Conservation (phyloP, 2,113 vertebrate genomes). For the Erinaceus europaeus region DNA sequence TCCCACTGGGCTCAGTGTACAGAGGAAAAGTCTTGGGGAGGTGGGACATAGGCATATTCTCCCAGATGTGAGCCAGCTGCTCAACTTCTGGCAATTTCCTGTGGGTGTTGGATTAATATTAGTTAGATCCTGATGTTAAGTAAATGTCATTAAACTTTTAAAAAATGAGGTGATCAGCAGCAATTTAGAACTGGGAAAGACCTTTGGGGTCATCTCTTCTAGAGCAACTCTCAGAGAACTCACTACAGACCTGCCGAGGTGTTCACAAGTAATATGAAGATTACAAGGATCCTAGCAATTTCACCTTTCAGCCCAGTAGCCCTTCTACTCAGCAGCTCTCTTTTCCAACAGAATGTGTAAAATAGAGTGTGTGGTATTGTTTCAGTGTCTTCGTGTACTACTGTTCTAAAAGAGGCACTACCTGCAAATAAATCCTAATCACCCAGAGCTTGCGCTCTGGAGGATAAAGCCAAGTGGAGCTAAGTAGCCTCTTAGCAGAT, state of each 20-base stretch:
- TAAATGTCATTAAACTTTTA: background rate
- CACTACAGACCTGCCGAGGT: background rate
- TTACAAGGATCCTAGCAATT: background rate
- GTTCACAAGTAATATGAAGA: background rate
- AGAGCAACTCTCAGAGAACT: background rate
- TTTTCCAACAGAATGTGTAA: background rate
- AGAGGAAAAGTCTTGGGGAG: background rate
- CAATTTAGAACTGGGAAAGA: background rate
- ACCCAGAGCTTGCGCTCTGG: background rate
- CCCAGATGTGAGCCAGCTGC: background rate
- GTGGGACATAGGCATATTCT: background rate
- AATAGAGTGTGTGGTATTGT: background rate
- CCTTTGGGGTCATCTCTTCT: background rate
- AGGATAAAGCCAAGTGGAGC: background rate
- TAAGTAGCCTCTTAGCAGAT: background rate
- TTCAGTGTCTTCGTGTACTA: background rate
- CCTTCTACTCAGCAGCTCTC: background rate
- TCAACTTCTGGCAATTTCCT: slow-evolving; percentile 3
- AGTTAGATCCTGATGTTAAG: background rate
- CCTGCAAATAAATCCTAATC: background rate
- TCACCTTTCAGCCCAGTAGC: background rate
- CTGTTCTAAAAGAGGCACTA: background rate
- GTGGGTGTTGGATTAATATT: background rate
- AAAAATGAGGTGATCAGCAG: background rate
- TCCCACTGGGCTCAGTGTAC: rapidly evolving